Conservation (phyloP, 2,888 invertebrate genomes). For the Lysandra bellargus region DNA sequence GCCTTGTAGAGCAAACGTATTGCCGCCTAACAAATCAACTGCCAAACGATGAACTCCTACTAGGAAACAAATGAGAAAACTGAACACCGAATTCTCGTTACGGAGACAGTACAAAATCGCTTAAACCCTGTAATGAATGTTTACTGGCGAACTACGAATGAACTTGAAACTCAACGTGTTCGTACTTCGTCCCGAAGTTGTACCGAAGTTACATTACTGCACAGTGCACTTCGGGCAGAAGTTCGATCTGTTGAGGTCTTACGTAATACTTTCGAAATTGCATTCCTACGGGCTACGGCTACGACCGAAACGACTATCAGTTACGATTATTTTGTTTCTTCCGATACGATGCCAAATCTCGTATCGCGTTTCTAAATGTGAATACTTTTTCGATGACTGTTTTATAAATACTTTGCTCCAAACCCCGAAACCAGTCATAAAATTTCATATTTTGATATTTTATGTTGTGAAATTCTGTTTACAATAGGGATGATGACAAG, state of each 20-base stretch:
- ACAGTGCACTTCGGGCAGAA: constrained; percentile 27
- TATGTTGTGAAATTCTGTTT: too few species aligned
- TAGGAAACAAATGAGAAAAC: constrained; percentile 11
- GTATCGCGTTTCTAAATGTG: not conserved
- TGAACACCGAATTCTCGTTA: not conserved
- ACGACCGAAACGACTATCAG: not conserved
- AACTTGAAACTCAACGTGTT: constrained; percentile 20
- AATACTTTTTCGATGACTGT: not conserved
- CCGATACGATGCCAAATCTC: not conserved
- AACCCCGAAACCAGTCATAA: too few species aligned
- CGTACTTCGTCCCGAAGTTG: constrained; percentile 16
- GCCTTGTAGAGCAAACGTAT: not conserved
- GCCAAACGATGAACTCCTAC: not conserved
- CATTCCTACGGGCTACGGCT: not conserved
- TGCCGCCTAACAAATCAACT: not conserved
- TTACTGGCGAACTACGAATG: constrained; percentile 5
- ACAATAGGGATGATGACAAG: too few species aligned
- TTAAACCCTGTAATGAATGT: constrained; percentile 9
- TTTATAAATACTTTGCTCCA: too few species aligned
- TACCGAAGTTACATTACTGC: constrained; percentile 22
- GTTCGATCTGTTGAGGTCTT: constrained; percentile 9
- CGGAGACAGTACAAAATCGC: constrained; percentile 3
- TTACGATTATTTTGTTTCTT: not conserved
- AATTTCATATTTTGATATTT: too few species aligned
- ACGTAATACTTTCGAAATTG: not conserved